phyloP scores from a whole-genome alignment of 2,797 vertebrate species.

The Erethizon dorsatum region DNA sequence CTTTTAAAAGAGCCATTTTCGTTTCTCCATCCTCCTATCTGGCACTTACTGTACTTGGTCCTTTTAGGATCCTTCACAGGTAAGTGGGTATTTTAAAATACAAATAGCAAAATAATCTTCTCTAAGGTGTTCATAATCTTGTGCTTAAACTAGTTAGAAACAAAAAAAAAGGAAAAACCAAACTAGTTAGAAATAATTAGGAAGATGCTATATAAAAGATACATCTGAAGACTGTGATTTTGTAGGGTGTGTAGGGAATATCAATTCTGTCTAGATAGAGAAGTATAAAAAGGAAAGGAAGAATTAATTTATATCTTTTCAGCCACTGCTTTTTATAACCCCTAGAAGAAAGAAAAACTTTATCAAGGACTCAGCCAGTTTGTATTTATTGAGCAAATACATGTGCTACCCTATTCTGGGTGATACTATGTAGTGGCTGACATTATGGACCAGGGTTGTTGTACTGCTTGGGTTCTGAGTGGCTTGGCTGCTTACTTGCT shows the following conservation, averaged over 20 bases:
- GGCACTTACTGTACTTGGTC: neutral
- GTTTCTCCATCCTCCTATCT: neutral
- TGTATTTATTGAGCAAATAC: conserved; percentile 17
- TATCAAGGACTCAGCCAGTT: neutral
- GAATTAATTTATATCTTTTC: neutral
- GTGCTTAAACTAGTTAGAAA: neutral
- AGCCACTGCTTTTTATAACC: conserved; percentile 19
- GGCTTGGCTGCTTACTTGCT: neutral
- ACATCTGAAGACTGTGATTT: neutral
- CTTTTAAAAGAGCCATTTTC: neutral
- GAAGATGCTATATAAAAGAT: neutral
- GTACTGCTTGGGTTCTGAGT: neutral
- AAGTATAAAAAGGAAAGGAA: neutral
- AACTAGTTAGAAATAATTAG: conserved; percentile 21
- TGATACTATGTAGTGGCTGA: neutral
- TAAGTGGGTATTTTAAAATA: conserved; percentile 40
- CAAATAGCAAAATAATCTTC: neutral
- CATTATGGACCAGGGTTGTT: neutral
- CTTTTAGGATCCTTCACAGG: neutral
- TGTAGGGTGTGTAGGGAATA: neutral
- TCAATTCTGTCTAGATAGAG: neutral
- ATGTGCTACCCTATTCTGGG: neutral
- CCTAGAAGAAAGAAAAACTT: conserved; percentile 8
- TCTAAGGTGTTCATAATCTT: neutral
- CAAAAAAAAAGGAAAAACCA: neutral